Conservation (phyloP, 2,113 vertebrate species). For the Eublepharis macularius region DNA sequence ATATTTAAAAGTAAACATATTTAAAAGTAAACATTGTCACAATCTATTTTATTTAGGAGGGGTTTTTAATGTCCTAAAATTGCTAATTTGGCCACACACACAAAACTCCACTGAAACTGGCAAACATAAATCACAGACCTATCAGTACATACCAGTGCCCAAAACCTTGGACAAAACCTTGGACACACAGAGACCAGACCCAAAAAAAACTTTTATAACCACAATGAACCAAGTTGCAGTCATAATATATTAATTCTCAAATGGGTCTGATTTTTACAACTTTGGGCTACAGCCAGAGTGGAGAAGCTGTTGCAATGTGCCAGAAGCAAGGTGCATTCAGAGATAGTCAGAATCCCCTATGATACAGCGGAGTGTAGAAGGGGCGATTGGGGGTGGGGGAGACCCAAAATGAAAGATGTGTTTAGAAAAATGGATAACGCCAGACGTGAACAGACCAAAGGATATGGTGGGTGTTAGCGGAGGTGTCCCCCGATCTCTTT, state of each 20-base stretch:
- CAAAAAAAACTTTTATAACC: neutral
- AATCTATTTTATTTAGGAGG: neutral
- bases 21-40: too few relatives aligned
- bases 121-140: neutral
- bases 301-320: neutral
- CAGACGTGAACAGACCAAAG: neutral
- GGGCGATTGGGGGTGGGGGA: neutral
- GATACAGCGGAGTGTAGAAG: neutral
- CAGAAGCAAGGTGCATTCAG: neutral
- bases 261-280: neutral
- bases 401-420: neutral
- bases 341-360: constrained; percentile 5
- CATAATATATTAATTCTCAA: neutral
- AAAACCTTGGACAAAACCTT: neutral
- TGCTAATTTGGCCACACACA: neutral
- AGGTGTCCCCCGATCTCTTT: neutral
- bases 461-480: neutral
- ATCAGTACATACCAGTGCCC: neutral
- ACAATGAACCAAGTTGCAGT: neutral
- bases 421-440: neutral
- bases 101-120: neutral
- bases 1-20: too few relatives aligned
- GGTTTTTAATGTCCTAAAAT: neutral
- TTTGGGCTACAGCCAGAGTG: neutral
- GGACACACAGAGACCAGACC: neutral